Percentiles rank a stretch among this genome's conserved stretches.
Evolutionary conservation across 2,888 invertebrate genomes (phyloP).

Genomic region (Leistus spinibarbis): DNA sequence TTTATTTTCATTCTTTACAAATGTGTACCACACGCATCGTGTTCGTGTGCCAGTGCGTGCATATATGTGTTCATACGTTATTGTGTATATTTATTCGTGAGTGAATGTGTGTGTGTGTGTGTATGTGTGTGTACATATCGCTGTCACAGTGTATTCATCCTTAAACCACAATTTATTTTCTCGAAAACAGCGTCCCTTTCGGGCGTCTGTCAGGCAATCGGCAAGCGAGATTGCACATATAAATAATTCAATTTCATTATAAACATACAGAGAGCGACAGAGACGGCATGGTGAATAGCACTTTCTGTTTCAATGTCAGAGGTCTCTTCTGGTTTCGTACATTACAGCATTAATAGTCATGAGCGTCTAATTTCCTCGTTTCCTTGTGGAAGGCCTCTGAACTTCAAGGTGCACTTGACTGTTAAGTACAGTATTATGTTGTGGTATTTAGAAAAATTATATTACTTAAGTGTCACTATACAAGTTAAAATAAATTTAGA

Average conservation of each 20-base stretch:
- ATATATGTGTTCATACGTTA: not conserved
- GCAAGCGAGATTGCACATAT: conserved; percentile 6
- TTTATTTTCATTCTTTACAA: not conserved
- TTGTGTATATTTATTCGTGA: no score
- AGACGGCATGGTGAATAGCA: not conserved
- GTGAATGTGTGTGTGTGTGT: not conserved
- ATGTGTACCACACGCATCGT: not conserved
- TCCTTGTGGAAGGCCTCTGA: conserved; percentile 1
- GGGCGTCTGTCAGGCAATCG: not conserved
- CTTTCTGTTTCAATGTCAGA: not conserved
- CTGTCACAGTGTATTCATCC: not conserved
- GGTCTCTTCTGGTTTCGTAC: not conserved
- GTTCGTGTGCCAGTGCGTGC: not conserved
- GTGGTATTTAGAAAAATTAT: not conserved
- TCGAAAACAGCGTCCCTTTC: not conserved
- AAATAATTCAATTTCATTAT: conserved; percentile 18
- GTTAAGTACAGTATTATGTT: not conserved
- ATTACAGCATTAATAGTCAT: conserved; percentile 11
- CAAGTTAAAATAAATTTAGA: no score
- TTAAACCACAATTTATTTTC: not conserved
- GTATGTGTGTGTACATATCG: not conserved
- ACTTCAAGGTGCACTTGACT: not conserved
- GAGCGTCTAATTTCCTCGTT: not conserved
- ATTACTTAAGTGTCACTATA: no score
- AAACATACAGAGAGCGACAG: not conserved